Conservation (phyloP, 1,140 invertebrate species). For the Drosophila santomea region DNA sequence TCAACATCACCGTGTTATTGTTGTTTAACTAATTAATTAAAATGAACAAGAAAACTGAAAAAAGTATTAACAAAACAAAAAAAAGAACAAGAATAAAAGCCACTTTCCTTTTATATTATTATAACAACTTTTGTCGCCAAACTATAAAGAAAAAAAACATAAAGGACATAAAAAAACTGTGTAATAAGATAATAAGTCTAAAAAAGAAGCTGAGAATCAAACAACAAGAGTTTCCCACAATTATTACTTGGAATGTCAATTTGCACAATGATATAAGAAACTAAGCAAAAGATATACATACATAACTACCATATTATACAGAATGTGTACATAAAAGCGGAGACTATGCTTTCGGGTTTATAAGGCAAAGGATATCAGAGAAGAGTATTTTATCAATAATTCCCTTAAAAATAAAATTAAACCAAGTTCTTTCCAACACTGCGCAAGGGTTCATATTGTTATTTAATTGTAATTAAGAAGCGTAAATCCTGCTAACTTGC, state of each 20-base stretch:
- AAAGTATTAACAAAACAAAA: constrained; percentile 11
- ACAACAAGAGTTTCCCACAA: constrained; percentile 5
- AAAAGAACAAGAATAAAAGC: constrained; percentile 12
- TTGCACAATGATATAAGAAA: constrained; percentile 26
- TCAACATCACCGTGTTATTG: constrained; percentile 78
- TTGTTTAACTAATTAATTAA: constrained; percentile 66
- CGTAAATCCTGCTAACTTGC: background rate
- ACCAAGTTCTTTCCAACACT: too few relatives aligned
- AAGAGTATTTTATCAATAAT: background rate
- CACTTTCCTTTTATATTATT: constrained; percentile 26
- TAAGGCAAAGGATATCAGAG: background rate
- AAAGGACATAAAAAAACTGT: constrained; percentile 10
- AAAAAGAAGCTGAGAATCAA: background rate
- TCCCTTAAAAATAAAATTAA: too few relatives aligned
- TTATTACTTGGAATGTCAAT: constrained; percentile 42
- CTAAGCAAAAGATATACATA: constrained; percentile 3
- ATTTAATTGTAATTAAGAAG: background rate
- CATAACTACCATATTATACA: constrained; percentile 6
- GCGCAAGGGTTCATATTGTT: too few relatives aligned
- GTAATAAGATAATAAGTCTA: constrained; percentile 7
- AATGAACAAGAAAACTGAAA: constrained; percentile 32
- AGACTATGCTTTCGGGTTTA: background rate
- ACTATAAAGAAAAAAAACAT: background rate
- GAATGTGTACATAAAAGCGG: constrained; percentile 25
- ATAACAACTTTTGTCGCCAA: constrained; percentile 35